Base-by-base conservation (phyloP, 1,140 invertebrate genomes). In the Ceratitis capitata region DNA sequence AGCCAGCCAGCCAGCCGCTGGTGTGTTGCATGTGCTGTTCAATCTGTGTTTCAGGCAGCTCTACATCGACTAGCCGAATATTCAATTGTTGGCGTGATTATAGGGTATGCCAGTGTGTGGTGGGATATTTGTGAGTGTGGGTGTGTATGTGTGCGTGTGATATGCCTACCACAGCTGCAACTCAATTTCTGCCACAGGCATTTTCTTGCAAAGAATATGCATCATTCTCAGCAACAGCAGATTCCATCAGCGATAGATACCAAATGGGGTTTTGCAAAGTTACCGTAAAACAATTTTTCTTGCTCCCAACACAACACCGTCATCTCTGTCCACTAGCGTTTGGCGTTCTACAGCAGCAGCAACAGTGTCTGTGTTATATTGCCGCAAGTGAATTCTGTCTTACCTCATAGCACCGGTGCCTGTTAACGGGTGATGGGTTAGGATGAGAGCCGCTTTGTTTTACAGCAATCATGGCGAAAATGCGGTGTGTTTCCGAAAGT, bases 341-440 rank as follows among this genome's bases (percentile, higher is more conserved):
- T 56, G 9, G 7, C 64, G 64, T 39, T 69, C 29, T 35, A 16
- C 39, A 29, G 29, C 61, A 19, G 61, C 61, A 1, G 61, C 32
- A 12, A 32, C 26, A 4, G 0, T 19, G 16, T 39, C 32, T 39
- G 2, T 69, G 64, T 19, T 19, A 9, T n/a, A 23, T 10, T 32
- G 69, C n/a, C 42, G 69, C 35, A 78, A 78, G 69, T 47, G 69
- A 78, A 78, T 78, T 78, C 69, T 78, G 35, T 45, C 69, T 42
- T 9, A 35, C n/a, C 19, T 9, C 64, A 2, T 23, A 10, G 39
- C 16, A 78, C 10, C 7, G 32, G 39, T 10, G 10, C n/a, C n/a
- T n/a, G n/a, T n/a, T n/a, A n/a, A n/a, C n/a, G n/a, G n/a, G n/a
- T n/a, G n/a, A n/a, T n/a, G n/a, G n/a, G n/a, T n/a, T n/a, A n/a